Conservation (phyloP, 2,888 invertebrate species). For the Melitaea athalia region DNA sequence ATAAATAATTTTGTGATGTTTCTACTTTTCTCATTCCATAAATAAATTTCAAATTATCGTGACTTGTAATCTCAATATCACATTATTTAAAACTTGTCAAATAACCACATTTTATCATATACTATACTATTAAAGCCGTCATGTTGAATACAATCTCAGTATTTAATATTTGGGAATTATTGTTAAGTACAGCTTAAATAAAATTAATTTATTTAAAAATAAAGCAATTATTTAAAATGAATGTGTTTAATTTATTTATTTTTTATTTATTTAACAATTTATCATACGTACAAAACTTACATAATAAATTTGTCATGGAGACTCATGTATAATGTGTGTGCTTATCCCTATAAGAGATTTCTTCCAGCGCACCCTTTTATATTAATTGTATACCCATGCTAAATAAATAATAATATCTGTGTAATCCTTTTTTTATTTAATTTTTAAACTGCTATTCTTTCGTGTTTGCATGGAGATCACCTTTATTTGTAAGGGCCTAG, state of each 20-base stretch:
- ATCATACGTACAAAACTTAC: no score
- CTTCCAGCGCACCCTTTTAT: no score
- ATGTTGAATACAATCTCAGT: conserved; percentile 51
- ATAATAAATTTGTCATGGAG: no score
- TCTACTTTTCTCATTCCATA: neutral
- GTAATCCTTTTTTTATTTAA: no score
- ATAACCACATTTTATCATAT: conserved; percentile 17
- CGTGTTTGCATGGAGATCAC: no score
- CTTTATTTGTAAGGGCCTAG: no score
- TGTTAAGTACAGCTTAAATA: conserved; percentile 36
- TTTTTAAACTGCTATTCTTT: no score
- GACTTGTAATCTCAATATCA: conserved; percentile 20
- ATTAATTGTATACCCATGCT: no score
- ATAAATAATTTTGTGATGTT: neutral
- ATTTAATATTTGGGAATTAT: conserved; percentile 55
- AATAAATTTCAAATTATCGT: neutral
- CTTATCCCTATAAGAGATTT: no score
- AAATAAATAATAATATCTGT: no score
- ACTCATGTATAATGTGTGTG: no score
- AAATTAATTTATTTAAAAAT: conserved; percentile 34
- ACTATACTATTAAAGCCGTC: conserved; percentile 8
- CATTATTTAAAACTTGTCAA: conserved; percentile 10
- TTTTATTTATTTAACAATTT: no score
- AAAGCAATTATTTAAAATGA: conserved; percentile 33
- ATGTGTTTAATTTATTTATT: neutral